Percentiles rank a stretch among this genome's conserved stretches.
Evolutionary conservation across 1,140 invertebrate species (phyloP).

Genomic region (Dreissena rostriformis): DNA sequence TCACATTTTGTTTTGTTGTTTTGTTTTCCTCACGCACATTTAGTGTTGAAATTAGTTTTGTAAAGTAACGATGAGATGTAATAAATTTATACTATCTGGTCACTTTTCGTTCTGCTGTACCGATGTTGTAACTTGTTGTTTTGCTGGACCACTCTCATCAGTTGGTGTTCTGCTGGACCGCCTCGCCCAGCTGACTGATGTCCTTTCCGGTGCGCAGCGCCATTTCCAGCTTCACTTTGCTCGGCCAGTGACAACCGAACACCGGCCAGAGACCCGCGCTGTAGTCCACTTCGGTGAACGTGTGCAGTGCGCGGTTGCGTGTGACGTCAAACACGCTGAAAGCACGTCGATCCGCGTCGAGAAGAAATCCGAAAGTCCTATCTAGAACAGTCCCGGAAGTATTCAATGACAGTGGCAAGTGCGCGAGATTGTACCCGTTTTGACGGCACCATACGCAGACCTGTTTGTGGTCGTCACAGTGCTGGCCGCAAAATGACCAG

Average conservation of each 20-base stretch:
- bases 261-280: constrained; percentile 61
- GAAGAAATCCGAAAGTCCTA: constrained; percentile 58
- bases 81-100: too few relatives aligned
- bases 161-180: background rate
- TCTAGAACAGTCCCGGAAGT: constrained; percentile 42
- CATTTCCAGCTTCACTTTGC: constrained; percentile 65
- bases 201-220: constrained; percentile 52
- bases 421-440: constrained; percentile 55
- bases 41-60: too few relatives aligned
- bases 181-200: constrained; percentile 40
- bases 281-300: constrained; percentile 52
- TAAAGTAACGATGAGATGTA: too few relatives aligned
- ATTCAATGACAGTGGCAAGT: constrained; percentile 49
- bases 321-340: constrained; percentile 57
- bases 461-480: constrained; percentile 64
- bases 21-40: too few relatives aligned
- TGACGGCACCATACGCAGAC: constrained; percentile 64
- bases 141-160: background rate
- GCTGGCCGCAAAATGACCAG: constrained; percentile 66
- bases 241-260: constrained; percentile 67
- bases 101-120: too few relatives aligned
- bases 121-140: too few relatives aligned
- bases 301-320: constrained; percentile 52
- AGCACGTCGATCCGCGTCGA: constrained; percentile 56
- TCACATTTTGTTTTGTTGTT: too few relatives aligned